These are phyloP conservation scores for Drosophila ananassae DNA, from an alignment of 1,140 invertebrate species.

Conservation along the genomic window DNA sequence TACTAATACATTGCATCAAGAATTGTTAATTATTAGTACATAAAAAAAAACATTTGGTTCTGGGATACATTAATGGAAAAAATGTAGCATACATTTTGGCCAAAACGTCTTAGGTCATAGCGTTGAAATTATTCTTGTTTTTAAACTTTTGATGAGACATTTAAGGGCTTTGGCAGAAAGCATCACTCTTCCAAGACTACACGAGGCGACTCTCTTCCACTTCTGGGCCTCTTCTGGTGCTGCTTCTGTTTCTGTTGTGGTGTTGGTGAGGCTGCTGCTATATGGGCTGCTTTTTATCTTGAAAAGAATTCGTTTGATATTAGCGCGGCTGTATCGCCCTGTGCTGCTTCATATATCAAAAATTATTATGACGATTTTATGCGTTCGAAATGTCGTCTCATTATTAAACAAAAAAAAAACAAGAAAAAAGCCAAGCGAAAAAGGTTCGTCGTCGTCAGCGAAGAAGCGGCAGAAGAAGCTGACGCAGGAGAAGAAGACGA, in stretches of 20 bases:
- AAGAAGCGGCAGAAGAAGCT: conserved; percentile 47
- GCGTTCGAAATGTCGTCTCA: conserved; percentile 84
- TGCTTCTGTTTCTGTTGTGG: conserved; percentile 26
- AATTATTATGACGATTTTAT: conserved; percentile 84
- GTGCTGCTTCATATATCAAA: conserved; percentile 84
- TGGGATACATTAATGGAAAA: no score
- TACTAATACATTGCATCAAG: no score
- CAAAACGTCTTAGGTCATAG: no score
- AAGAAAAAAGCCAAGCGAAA: conserved; percentile 70
- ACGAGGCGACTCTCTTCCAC: background rate
- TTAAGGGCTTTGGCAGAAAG: background rate
- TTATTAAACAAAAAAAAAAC: conserved; percentile 80
- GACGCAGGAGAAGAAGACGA: conserved; percentile 32
- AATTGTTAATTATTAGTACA: no score
- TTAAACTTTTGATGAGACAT: no score
- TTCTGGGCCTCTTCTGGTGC: conserved; percentile 6
- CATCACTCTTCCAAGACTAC: conserved; percentile 22
- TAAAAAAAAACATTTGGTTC: no score
- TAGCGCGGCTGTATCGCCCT: conserved; percentile 72
- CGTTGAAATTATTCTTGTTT: no score
- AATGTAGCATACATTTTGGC: no score
- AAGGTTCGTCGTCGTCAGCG: conserved; percentile 19
- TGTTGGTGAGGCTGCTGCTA: conserved; percentile 18
- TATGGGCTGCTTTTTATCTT: conserved; percentile 60
- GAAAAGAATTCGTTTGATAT: conserved; percentile 84